Base-by-base conservation (phyloP, 30 jellyfish, hydroid and myxozoan species). In the Aurelia sp. region DNA sequence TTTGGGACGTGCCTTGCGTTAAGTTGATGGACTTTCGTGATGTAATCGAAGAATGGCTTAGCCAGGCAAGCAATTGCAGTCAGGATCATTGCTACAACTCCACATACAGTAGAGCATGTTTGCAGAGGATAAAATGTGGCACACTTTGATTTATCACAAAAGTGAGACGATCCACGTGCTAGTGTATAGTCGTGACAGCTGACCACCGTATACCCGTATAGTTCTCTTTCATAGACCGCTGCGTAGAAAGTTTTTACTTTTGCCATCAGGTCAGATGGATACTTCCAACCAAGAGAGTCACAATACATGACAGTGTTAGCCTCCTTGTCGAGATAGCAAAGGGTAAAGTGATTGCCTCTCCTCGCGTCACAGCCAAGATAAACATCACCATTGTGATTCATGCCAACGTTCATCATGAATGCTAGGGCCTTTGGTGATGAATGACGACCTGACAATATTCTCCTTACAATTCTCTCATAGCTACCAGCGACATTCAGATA, bases 51-150 rank as follows among this genome's bases (percentile, higher is more conserved):
- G 68, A 59, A 59, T 16, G 24, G 24, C 68, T 21, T 59, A 4
- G 68, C 68, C 31, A 59, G 68, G 68, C 68, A 59, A 59, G 68
- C 68, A 6, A 59, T 59, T 21, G 30, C 68, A 59, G 68, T 59
- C 24, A 59, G 31, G 31, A 59, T 10, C 13, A 59, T 59, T 59
- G 68, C 68, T 16, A 59, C 68, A 10, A 59, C 68, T 18, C 68
- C 68, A 59, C 68, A 59, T 3, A 59, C 33, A 21, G 24, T 59
- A 16, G 31, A 18, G 12, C 68, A 59, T 16, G 68, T 59, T 59
- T 59, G 68, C 6, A 59, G 4, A 2, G 68, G 68, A 59, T 16
- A 59, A 59, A 16, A 59, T 21, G 68, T 59, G 8, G 68, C 68
- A 59, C 68, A 59, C 68, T 59, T 59, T 16, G 68, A 59, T 21